Evolutionary conservation across 2,888 invertebrate genomes (phyloP).

Genomic region (Chalcosyrphus nemorum): DNA sequence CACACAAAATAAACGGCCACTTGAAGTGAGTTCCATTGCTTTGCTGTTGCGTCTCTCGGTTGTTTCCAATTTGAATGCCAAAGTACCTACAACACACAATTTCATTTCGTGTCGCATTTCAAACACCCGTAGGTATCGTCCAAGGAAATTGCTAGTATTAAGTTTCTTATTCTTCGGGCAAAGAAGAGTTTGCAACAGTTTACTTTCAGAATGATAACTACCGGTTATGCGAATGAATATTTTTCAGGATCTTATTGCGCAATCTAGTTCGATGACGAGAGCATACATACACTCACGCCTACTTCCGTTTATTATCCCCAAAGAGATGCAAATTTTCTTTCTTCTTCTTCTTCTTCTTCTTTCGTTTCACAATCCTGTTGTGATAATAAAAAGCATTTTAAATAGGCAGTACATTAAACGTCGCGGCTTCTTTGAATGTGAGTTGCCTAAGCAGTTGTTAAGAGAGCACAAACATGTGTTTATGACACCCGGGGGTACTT

Average conservation of each 20-base stretch:
- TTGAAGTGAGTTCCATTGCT: conserved; percentile 5
- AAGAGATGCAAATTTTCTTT: conserved; percentile 64
- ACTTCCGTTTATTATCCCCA: conserved; percentile 65
- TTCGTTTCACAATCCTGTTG: conserved; percentile 1
- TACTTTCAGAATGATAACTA: conserved; percentile 45
- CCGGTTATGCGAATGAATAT: conserved; percentile 43
- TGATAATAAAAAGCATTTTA: conserved; percentile 1
- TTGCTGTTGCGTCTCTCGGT: not conserved
- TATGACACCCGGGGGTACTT: conserved; percentile 67
- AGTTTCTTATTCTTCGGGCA: conserved; percentile 46
- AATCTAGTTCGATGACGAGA: conserved; percentile 58
- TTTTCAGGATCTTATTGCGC: conserved; percentile 61
- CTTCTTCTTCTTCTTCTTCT: no score
- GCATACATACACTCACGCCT: conserved; percentile 48
- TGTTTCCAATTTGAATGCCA: conserved; percentile 33
- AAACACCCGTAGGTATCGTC: conserved; percentile 57
- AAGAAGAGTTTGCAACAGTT: conserved; percentile 67
- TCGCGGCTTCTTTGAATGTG: conserved; percentile 3
- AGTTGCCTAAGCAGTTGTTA: conserved; percentile 33
- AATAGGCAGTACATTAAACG: conserved; percentile 2
- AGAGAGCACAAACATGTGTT: conserved; percentile 51
- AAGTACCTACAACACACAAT: conserved; percentile 25
- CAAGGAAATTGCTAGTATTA: conserved; percentile 48
- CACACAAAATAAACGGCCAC: conserved; percentile 28
- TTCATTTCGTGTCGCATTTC: conserved; percentile 60